Conservation (phyloP, 2,888 invertebrate species). For the Tetheella fluctuosa region DNA sequence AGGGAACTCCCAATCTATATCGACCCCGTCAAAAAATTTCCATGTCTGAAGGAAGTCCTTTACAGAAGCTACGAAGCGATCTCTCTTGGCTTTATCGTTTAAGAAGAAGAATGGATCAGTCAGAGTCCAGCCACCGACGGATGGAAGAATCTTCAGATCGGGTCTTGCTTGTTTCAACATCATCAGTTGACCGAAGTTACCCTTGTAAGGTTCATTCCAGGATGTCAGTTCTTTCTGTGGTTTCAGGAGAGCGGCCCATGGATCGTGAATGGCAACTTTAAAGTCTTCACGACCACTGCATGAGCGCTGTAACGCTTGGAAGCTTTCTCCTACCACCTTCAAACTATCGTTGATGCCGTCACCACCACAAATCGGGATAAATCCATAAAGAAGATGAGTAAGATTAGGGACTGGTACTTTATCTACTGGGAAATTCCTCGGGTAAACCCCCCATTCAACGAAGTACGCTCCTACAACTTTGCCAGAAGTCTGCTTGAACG, state of each 20-base stretch:
- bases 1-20: conserved; percentile 81
- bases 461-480: conserved; percentile 78
- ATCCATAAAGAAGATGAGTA: conserved; percentile 76
- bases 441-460: conserved; percentile 81
- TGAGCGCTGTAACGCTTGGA: conserved; percentile 78
- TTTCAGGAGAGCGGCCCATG: conserved; percentile 79
- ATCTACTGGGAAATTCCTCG: conserved; percentile 77
- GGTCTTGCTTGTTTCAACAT: conserved; percentile 76
- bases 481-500: conserved; percentile 77
- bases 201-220: conserved; percentile 81
- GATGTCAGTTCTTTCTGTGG: conserved; percentile 76
- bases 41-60: conserved; percentile 77
- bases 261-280: conserved; percentile 78
- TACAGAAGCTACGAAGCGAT: conserved; percentile 73
- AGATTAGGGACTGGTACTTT: conserved; percentile 73
- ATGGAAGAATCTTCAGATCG: conserved; percentile 75
- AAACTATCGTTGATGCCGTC: conserved; percentile 81
- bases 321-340: conserved; percentile 79
- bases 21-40: conserved; percentile 81
- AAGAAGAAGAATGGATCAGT: conserved; percentile 81
- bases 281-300: conserved; percentile 79
- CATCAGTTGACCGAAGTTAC: conserved; percentile 79
- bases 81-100: conserved; percentile 69
- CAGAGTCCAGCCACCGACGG: conserved; percentile 77
- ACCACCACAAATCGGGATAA: conserved; percentile 79